Percentiles rank a stretch among this genome's conserved stretches.
Evolutionary conservation across 1,140 invertebrate species (phyloP).

Genomic region (Drosophila biarmipes): DNA sequence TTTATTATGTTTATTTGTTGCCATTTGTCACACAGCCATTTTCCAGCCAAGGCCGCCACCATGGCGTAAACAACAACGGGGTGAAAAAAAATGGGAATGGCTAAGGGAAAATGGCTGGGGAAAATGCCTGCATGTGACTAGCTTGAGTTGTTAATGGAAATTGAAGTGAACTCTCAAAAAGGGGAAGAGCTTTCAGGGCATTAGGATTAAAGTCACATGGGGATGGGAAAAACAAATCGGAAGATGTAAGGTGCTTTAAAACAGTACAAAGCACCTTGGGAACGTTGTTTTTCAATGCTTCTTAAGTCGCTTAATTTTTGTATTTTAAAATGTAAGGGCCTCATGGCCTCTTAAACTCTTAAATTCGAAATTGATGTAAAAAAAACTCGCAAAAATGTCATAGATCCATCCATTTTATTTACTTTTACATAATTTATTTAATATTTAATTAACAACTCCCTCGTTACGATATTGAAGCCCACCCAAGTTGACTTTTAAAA

Average conservation of each 20-base stretch:
- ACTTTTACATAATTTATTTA: neutral
- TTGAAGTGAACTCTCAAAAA: conserved; percentile 25
- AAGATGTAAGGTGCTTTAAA: neutral
- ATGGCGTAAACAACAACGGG: conserved; percentile 24
- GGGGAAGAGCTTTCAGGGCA: neutral
- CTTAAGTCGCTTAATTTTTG: no score
- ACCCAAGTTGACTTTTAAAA: conserved; percentile 38
- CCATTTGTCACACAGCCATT: conserved; percentile 74
- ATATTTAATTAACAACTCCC: neutral
- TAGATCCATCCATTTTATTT: no score
- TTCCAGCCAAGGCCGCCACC: conserved; percentile 60
- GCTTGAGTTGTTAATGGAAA: conserved; percentile 44
- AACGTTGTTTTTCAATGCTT: neutral
- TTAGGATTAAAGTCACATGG: neutral
- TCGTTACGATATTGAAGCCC: neutral
- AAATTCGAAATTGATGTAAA: no score
- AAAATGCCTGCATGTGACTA: conserved; percentile 41
- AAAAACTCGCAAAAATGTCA: no score
- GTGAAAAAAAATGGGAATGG: conserved; percentile 2
- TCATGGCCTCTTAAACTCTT: no score
- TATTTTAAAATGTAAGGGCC: no score
- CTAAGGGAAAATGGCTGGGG: conserved; percentile 32
- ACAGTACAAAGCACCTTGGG: neutral
- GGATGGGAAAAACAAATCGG: neutral
- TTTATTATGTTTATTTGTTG: conserved; percentile 82